Evolutionary conservation across 2,888 invertebrate genomes (phyloP).

Genomic region (Lampropteryx suffumata): DNA sequence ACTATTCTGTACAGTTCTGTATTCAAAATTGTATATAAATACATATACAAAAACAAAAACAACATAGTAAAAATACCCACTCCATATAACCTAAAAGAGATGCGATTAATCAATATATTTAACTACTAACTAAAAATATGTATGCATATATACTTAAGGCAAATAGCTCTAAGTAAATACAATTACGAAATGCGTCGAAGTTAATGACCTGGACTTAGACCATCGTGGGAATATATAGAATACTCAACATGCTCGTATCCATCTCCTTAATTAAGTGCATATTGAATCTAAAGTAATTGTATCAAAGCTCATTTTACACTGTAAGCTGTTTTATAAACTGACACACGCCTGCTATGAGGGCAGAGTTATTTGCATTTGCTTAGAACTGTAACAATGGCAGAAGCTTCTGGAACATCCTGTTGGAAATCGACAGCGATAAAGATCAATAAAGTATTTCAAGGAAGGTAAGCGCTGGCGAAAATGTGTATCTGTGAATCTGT

Average conservation of each 20-base stretch:
- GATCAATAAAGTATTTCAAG: no score
- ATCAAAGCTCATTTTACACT: neutral
- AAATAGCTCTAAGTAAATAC: no score
- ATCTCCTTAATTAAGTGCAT: neutral
- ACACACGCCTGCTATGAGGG: neutral
- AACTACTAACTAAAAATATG: no score
- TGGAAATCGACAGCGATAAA: neutral
- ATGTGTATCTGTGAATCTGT: no score
- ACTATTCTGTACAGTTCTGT: no score
- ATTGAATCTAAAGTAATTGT: neutral
- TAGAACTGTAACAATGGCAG: slow-evolving; percentile 1
- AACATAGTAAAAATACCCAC: no score
- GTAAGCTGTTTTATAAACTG: neutral
- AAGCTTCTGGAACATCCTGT: slow-evolving; percentile 7
- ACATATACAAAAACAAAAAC: no score
- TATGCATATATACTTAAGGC: no score
- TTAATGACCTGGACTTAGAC: neutral
- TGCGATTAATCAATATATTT: no score
- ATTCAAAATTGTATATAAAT: no score
- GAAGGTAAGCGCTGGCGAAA: no score
- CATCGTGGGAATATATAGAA: neutral
- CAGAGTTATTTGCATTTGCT: slow-evolving; percentile 5
- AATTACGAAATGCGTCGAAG: neutral
- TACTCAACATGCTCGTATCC: neutral
- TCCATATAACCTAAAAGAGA: no score